These are phyloP conservation scores for Miniopterus natalensis DNA, from an alignment of 2,113 vertebrate species.

Conservation along the genomic window DNA sequence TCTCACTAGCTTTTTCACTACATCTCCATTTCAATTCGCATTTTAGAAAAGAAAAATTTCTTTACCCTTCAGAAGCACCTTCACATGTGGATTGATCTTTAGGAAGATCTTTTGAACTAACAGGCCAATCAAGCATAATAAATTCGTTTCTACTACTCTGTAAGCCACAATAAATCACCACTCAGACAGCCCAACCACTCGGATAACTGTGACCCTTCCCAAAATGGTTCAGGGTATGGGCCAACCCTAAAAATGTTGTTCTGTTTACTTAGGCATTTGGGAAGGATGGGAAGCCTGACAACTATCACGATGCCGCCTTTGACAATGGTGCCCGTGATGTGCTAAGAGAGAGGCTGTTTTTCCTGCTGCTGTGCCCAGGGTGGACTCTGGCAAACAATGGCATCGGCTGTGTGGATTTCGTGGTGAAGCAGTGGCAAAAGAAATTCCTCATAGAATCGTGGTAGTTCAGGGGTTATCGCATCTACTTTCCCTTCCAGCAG, in stretches of 20 bases:
- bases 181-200: background rate
- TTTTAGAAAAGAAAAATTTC: background rate
- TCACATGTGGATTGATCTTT: background rate
- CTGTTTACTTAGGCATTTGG: constrained; percentile 47
- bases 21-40: background rate
- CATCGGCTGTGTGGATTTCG: background rate
- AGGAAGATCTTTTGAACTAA: constrained; percentile 14
- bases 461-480: background rate
- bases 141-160: background rate
- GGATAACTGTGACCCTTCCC: background rate
- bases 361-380: constrained; percentile 6
- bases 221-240: background rate
- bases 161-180: background rate
- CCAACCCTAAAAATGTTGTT: background rate
- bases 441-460: background rate
- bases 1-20: background rate
- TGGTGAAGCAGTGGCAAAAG: background rate
- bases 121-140: background rate
- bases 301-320: constrained; percentile 1
- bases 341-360: constrained; percentile 35
- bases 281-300: background rate
- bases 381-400: constrained; percentile 52
- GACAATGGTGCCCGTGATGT: background rate
- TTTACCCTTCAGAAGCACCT: background rate
- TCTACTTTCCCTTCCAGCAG: background rate